Evolutionary conservation across 2,113 vertebrate species (phyloP), one percentile per base, ranked within the genome.

Genomic region (Esox niger): DNA sequence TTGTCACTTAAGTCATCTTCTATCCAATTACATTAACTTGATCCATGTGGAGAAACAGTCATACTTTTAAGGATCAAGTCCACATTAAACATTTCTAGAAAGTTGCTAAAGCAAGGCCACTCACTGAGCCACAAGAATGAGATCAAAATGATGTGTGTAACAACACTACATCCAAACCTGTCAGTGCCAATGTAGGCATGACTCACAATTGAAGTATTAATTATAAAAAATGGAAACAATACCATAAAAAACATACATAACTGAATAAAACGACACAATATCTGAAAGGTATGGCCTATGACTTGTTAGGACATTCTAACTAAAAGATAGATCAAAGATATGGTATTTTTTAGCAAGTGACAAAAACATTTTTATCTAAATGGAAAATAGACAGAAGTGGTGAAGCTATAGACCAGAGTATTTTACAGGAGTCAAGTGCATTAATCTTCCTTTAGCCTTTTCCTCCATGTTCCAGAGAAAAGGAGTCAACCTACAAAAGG

Each of bases 351-450:
- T 93, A 92, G 91, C 79, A 78, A 90, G 89, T 89, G 91, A 91
- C 79, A 74, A 65, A 84, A 87, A 85, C 86, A 89, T 82, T 82
- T 77, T 68, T 72, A 90, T 92, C 88, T 82, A 90, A 87, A 90
- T 88, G 90, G 88, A 86, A 86, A 90, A 78, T 82, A 94, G 88
- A 92, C 88, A 76, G 90, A 90, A 92, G 88, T 91, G 72, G 84
- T 88, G 93, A 91, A 87, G 87, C 88, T 87, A 87, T 87, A 83
- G 89, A 90, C 84, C 83, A 84, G 89, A 93, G 94, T 94, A 94
- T 93, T 94, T 49, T 88, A 84, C 78, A 88, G 88, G 90, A 88
- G 86, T 88, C 82, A 85, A 90, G 86, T 91, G 92, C 91, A 91
- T 83, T 87, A 87, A 87, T 79, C 82, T 76, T 77, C 71, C 62